phyloP scores from a whole-genome alignment of 2,888 invertebrate genomes.

The Metopia argyrocephala region DNA sequence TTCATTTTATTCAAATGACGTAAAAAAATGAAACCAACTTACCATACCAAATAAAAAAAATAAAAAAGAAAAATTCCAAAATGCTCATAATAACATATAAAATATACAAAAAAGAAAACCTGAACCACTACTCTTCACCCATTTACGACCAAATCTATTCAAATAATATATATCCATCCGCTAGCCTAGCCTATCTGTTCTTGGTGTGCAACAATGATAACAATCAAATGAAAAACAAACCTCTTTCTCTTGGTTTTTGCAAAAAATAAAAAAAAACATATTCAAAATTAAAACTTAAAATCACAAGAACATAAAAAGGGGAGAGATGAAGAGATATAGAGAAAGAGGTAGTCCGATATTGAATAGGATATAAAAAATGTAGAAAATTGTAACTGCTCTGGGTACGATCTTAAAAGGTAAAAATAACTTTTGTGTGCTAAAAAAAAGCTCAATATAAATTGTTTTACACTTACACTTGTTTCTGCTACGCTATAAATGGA shows the following conservation, averaged over 20 bases:
- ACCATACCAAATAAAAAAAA: conserved; percentile 30
- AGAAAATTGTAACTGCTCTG: conserved; percentile 70
- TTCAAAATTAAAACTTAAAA: conserved; percentile 5
- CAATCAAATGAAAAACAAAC: conserved; percentile 48
- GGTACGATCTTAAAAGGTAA: conserved; percentile 79
- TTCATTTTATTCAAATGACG: conserved; percentile 30
- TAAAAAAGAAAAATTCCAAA: conserved; percentile 28
- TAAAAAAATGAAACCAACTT: conserved; percentile 66
- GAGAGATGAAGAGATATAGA: conserved; percentile 55
- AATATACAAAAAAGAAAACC: conserved; percentile 23
- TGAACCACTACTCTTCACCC: conserved; percentile 33
- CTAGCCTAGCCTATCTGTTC: conserved; percentile 69
- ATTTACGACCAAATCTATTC: conserved; percentile 54
- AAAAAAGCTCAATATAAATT: conserved; percentile 47
- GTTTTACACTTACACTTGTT: conserved; percentile 43
- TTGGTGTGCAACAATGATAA: conserved; percentile 68
- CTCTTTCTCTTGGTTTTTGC: conserved; percentile 49
- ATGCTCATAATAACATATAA: no score
- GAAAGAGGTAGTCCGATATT: conserved; percentile 53
- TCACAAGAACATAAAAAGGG: no score
- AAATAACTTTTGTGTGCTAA: conserved; percentile 52
- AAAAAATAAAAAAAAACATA: conserved; percentile 37
- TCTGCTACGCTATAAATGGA: conserved; percentile 58
- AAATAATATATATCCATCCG: conserved; percentile 54
- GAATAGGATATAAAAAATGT: conserved; percentile 62